Evolutionary conservation across 1,140 invertebrate species (phyloP).

Genomic region (Hestina assimilis): DNA sequence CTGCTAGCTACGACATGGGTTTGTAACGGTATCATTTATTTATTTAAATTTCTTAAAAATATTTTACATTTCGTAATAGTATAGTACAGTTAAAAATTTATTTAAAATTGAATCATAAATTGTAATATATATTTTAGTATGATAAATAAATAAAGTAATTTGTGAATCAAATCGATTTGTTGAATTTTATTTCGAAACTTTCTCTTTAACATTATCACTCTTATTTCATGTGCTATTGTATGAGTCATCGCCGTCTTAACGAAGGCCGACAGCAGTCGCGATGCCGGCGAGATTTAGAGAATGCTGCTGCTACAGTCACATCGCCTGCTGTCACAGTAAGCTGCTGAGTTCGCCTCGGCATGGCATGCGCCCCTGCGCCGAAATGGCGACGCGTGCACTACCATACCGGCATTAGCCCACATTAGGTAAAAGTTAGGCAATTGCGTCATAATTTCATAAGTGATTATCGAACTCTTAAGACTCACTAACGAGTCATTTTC

Average conservation of each 20-base stretch:
- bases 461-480: constrained; percentile 25
- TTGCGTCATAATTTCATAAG: constrained; percentile 47
- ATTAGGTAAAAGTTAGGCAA: constrained; percentile 70
- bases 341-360: constrained; percentile 25
- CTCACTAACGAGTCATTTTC: constrained; percentile 35
- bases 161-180: constrained; percentile 45
- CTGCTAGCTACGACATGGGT: constrained; percentile 67
- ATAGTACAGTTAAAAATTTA: constrained; percentile 68
- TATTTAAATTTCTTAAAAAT: constrained; percentile 55
- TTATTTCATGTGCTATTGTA: constrained; percentile 75
- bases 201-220: constrained; percentile 38
- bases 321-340: constrained; percentile 29
- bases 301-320: constrained; percentile 21
- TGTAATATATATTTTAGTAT: constrained; percentile 78
- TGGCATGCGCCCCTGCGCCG: constrained; percentile 32
- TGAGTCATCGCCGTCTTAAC: constrained; percentile 67
- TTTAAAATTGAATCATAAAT: constrained; percentile 76
- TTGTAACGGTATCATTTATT: constrained; percentile 78
- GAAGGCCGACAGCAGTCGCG: constrained; percentile 48
- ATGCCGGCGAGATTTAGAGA: constrained; percentile 31
- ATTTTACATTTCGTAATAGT: constrained; percentile 63
- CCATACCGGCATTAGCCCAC: constrained; percentile 69
- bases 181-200: constrained; percentile 48
- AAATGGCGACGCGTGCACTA: constrained; percentile 39
- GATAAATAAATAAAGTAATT: constrained; percentile 60